These are phyloP conservation scores for Anolis sagrei DNA, from an alignment of 2,113 vertebrate species.

Conservation along the genomic window DNA sequence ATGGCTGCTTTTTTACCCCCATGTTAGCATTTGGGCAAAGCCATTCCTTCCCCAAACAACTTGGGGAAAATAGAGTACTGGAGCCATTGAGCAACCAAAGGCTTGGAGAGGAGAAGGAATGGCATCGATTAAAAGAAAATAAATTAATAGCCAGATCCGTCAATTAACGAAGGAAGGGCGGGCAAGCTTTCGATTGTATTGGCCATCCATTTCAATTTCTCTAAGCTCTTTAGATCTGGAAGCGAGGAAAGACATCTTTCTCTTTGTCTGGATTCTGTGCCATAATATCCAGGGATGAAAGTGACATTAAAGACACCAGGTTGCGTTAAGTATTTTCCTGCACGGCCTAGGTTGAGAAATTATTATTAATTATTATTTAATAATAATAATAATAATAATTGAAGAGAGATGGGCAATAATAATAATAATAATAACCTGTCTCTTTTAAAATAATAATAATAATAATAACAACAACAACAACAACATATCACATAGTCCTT, in stretches of 20 bases:
- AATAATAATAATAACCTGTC: too few species aligned
- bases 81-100: constrained; percentile 13
- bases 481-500: too few species aligned
- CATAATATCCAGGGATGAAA: constrained; percentile 39
- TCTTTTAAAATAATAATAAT: too few species aligned
- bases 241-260: not conserved
- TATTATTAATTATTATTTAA: not conserved
- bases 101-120: not conserved
- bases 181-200: not conserved
- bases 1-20: constrained; percentile 17
- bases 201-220: not conserved
- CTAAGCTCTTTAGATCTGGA: fast-evolving
- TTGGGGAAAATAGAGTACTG: not conserved
- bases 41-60: constrained; percentile 33
- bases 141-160: not conserved
- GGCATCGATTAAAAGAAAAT: not conserved
- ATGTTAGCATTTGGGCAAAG: constrained; percentile 1
- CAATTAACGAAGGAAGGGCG: not conserved
- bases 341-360: not conserved
- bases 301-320: constrained; percentile 28
- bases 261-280: fast-evolving
- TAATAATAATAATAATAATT: too few species aligned
- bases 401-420: too few species aligned
- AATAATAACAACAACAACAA: too few species aligned
- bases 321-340: not conserved